phyloP scores from a whole-genome alignment of 1,140 invertebrate genomes.

The Heliothis virescens region DNA sequence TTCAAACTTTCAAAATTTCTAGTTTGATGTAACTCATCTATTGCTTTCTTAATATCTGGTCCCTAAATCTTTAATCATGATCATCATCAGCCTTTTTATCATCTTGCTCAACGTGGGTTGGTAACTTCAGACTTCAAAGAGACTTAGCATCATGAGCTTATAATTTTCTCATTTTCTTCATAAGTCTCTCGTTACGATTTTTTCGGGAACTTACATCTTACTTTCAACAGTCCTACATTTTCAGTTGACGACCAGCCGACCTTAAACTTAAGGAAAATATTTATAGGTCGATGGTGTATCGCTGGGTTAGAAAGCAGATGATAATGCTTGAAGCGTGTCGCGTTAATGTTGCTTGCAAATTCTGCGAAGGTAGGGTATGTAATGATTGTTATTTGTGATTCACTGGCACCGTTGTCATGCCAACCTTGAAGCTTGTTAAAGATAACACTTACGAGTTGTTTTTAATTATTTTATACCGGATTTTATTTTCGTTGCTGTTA shows the following conservation, averaged over 20 bases:
- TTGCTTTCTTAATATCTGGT: too few species aligned
- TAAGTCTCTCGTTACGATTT: too few species aligned
- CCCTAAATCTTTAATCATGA: too few species aligned
- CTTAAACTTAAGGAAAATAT: slow-evolving; percentile 10
- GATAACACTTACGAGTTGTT: background rate
- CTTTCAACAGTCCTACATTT: too few species aligned
- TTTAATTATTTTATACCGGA: slow-evolving; percentile 1
- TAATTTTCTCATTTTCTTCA: too few species aligned
- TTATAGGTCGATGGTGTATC: background rate
- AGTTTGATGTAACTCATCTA: too few species aligned
- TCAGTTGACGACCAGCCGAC: background rate
- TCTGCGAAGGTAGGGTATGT: slow-evolving; percentile 35
- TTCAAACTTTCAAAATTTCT: too few species aligned
- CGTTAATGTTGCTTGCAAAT: slow-evolving; percentile 42
- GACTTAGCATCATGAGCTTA: too few species aligned
- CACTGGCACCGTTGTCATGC: slow-evolving; percentile 40
- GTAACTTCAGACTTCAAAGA: too few species aligned
- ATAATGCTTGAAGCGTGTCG: slow-evolving; percentile 22
- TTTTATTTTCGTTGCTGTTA: slow-evolving; percentile 9
- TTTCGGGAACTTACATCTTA: too few species aligned
- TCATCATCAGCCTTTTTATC: too few species aligned
- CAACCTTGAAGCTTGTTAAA: slow-evolving; percentile 44
- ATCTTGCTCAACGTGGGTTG: too few species aligned
- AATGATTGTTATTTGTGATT: slow-evolving; percentile 40
- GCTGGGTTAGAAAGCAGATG: slow-evolving; percentile 28